These are phyloP conservation scores for Cephus runcator DNA, from an alignment of 2,888 invertebrate genomes.

Conservation along the genomic window DNA sequence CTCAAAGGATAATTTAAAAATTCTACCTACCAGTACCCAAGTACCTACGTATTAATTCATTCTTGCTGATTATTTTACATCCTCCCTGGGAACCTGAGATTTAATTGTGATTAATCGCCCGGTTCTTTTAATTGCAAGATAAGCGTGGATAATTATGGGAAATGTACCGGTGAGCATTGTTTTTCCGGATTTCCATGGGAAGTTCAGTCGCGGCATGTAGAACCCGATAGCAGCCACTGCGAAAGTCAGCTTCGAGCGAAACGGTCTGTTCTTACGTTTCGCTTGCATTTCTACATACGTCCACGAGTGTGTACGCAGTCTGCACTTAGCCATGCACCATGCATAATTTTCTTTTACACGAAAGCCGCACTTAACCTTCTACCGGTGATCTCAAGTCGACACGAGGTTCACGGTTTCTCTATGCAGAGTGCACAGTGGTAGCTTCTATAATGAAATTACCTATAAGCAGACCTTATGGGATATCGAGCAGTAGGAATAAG, in stretches of 20 bases:
- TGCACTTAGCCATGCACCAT: not conserved
- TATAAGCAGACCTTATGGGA: not conserved
- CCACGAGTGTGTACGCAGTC: not conserved
- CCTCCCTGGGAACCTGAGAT: not conserved
- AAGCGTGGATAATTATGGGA: not conserved
- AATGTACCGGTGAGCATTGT: not conserved
- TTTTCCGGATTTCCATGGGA: not conserved
- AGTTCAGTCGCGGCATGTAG: not conserved
- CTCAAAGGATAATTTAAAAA: not conserved
- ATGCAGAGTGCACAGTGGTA: not conserved
- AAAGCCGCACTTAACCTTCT: not conserved
- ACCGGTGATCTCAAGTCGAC: not conserved
- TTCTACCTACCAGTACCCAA: not conserved
- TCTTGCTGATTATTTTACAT: not conserved
- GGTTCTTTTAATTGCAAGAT: not conserved
- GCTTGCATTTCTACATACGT: not conserved
- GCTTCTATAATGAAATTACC: not conserved
- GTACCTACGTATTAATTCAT: not conserved
- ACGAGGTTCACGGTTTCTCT: not conserved
- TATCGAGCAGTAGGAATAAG: not conserved
- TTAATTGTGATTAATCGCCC: not conserved
- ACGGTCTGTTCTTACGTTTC: not conserved
- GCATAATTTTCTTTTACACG: not conserved
- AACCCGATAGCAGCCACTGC: not conserved
- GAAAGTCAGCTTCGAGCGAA: not conserved